Evolutionary conservation across 2,797 vertebrate genomes (phyloP).

Genomic region (Poeciliopsis infans): DNA sequence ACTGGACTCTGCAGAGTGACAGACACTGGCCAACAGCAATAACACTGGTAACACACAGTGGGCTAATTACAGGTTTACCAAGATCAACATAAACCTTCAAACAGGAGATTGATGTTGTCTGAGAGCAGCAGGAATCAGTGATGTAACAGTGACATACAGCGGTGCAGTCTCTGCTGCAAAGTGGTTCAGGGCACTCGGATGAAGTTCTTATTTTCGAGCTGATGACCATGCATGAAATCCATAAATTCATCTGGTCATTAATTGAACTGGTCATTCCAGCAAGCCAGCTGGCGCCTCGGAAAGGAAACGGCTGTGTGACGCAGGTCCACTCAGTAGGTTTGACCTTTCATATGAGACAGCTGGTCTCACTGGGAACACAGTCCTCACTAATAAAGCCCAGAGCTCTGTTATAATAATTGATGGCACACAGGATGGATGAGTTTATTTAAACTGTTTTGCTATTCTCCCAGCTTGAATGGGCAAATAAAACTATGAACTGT

Average conservation of each 20-base stretch:
- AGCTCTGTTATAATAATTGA: neutral
- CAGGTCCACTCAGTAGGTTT: neutral
- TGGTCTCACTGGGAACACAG: neutral
- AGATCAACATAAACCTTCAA: neutral
- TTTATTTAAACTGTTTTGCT: neutral
- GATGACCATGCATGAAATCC: neutral
- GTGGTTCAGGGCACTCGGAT: neutral
- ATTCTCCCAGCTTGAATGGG: neutral
- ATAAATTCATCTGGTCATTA: slow-evolving; percentile 29
- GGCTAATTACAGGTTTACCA: too few relatives aligned
- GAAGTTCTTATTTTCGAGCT: neutral
- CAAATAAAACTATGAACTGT: too few relatives aligned
- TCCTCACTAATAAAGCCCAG: neutral
- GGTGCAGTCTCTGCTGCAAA: neutral
- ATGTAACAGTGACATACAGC: neutral
- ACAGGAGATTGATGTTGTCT: neutral
- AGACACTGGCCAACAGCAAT: too few relatives aligned
- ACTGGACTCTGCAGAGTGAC: too few relatives aligned
- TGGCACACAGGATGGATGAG: neutral
- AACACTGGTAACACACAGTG: too few relatives aligned
- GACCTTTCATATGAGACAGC: slow-evolving; percentile 2
- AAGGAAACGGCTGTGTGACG: neutral
- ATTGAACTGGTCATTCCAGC: neutral
- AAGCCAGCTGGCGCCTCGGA: neutral
- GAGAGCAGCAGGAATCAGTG: neutral